Evolutionary conservation across 2,797 vertebrate species (phyloP).

Genomic region (Danio jaintianensis): DNA sequence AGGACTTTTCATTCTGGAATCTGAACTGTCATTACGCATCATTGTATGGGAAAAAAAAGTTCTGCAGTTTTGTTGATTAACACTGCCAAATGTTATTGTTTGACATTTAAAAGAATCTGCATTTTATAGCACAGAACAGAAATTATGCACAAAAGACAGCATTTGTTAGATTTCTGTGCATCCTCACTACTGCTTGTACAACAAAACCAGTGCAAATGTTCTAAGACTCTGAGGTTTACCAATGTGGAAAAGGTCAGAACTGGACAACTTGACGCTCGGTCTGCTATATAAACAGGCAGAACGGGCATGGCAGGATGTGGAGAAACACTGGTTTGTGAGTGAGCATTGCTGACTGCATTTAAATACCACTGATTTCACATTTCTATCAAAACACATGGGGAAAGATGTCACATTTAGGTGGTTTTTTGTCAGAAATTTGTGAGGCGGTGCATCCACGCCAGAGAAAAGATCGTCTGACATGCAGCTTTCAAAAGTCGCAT

Average conservation of each 20-base stretch:
- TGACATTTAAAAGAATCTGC: not conserved
- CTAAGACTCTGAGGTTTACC: slow-evolving; percentile 48
- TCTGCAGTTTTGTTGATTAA: no score
- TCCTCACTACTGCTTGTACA: slow-evolving; percentile 46
- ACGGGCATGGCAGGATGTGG: slow-evolving; percentile 40
- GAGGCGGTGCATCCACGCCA: not conserved
- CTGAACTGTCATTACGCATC: no score
- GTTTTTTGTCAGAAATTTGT: slow-evolving; percentile 13
- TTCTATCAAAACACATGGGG: slow-evolving; percentile 23
- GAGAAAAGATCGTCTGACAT: slow-evolving; percentile 10
- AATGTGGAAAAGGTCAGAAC: slow-evolving; percentile 49
- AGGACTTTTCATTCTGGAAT: no score
- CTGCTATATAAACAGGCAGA: slow-evolving; percentile 50
- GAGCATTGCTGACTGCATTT: slow-evolving; percentile 46
- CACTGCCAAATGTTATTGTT: not conserved
- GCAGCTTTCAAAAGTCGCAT: slow-evolving; percentile 34
- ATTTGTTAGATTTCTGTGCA: slow-evolving; percentile 43
- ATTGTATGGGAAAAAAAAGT: no score
- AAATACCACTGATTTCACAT: slow-evolving; percentile 31
- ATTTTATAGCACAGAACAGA: not conserved
- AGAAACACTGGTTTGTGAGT: slow-evolving; percentile 39
- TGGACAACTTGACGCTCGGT: slow-evolving; percentile 43
- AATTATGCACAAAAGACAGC: slow-evolving; percentile 41
- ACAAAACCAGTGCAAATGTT: slow-evolving; percentile 50
- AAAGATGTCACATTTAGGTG: slow-evolving; percentile 8